A percentile compares a stretch with the other conserved stretches of the same genome.
phyloP scores from a whole-genome alignment of 37 sponge, comb jelly and placozoan species.

The Agelas oroides region DNA sequence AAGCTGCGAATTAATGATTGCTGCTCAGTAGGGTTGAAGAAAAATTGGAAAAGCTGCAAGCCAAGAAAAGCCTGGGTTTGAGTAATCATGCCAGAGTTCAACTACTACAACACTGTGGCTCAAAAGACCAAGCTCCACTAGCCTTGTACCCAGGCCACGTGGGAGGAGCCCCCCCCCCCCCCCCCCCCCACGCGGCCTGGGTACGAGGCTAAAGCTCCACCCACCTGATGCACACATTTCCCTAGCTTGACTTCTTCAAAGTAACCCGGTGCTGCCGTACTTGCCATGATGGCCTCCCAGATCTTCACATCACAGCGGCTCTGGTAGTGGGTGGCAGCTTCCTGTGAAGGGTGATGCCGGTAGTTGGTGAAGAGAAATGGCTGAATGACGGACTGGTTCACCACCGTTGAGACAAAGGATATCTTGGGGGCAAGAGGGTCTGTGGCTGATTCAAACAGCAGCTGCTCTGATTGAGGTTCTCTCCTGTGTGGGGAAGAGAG shows the following conservation, averaged over 20 bases:
- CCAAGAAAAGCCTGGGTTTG: too few relatives aligned
- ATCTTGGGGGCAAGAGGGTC: slow-evolving; percentile 55
- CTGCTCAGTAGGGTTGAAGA: too few relatives aligned
- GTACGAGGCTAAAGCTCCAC: neutral
- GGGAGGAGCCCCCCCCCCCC: too few relatives aligned
- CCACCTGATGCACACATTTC: slow-evolving; percentile 58
- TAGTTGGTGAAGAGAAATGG: slow-evolving; percentile 91
- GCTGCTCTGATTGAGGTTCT: slow-evolving; percentile 14
- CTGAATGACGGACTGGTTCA: slow-evolving; percentile 66
- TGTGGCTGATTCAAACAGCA: slow-evolving; percentile 47
- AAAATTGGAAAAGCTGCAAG: too few relatives aligned
- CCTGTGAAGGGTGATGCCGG: slow-evolving; percentile 52
- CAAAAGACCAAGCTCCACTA: too few relatives aligned
- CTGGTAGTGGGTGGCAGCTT: slow-evolving; percentile 49
- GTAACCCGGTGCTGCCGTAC: slow-evolving; percentile 93
- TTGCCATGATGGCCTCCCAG: slow-evolving; percentile 88
- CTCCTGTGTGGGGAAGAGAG: neutral
- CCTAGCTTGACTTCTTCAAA: slow-evolving; percentile 81
- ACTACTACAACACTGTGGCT: too few relatives aligned
- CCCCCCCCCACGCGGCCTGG: too few relatives aligned
- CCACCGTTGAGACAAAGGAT: slow-evolving; percentile 76
- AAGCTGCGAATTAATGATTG: too few relatives aligned
- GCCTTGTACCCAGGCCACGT: too few relatives aligned
- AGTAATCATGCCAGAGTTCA: too few relatives aligned
- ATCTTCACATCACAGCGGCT: slow-evolving; percentile 37